Evolutionary conservation across 2,888 invertebrate genomes (phyloP).

Genomic region (Melinaea menophilus): DNA sequence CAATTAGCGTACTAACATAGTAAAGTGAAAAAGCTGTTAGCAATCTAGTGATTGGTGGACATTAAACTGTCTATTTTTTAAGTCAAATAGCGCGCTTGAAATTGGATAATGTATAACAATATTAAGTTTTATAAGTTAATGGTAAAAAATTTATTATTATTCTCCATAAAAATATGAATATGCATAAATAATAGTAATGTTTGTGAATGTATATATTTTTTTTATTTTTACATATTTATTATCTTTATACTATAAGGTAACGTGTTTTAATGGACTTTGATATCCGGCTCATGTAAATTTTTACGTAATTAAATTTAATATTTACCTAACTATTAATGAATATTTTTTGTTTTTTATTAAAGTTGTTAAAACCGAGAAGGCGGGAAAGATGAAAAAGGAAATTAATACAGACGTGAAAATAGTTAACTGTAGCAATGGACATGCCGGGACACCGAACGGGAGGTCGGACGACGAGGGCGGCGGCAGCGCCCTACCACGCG

Average conservation of each 20-base stretch:
- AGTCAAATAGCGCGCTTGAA: too few relatives aligned
- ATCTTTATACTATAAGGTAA: too few relatives aligned
- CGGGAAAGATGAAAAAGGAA: slow-evolving; percentile 66
- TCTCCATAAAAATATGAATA: too few relatives aligned
- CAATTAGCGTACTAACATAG: neutral
- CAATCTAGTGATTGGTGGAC: too few relatives aligned
- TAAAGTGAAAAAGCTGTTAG: too few relatives aligned
- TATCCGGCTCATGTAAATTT: neutral
- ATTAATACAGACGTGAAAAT: slow-evolving; percentile 49
- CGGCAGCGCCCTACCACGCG: slow-evolving; percentile 51
- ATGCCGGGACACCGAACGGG: slow-evolving; percentile 65
- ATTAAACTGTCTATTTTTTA: too few relatives aligned
- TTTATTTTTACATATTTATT: too few relatives aligned
- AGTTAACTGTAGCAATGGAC: slow-evolving; percentile 63
- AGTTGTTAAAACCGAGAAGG: slow-evolving; percentile 64
- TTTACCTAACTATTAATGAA: neutral
- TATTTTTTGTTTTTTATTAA: slow-evolving; percentile 40
- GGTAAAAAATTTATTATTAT: too few relatives aligned
- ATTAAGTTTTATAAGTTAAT: slow-evolving; percentile 1
- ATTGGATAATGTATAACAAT: neutral
- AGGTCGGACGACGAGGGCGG: slow-evolving; percentile 70
- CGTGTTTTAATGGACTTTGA: neutral
- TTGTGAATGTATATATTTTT: too few relatives aligned
- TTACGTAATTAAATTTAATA: neutral
- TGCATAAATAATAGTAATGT: too few relatives aligned